phyloP scores from a whole-genome alignment of 1,140 invertebrate genomes.

The Drosophila busckii region DNA sequence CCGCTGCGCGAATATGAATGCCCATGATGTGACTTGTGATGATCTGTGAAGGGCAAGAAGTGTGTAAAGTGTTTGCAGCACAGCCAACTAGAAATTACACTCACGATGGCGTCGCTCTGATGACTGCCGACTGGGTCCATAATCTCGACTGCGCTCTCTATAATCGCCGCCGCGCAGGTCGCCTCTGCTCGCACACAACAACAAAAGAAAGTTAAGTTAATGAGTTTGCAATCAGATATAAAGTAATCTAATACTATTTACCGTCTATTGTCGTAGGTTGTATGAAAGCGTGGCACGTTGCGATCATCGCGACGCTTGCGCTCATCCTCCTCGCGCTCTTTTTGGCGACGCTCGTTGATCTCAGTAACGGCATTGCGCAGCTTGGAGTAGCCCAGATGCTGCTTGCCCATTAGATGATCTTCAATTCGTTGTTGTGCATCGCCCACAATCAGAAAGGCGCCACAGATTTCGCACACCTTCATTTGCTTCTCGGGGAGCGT shows the following conservation, averaged over 20 bases:
- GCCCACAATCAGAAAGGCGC: slow-evolving; percentile 98
- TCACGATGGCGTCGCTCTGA: slow-evolving; percentile 72
- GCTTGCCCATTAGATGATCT: slow-evolving; percentile 98
- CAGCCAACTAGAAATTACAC: slow-evolving; percentile 25
- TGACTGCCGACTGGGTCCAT: slow-evolving; percentile 53
- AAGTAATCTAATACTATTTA: slow-evolving; percentile 18
- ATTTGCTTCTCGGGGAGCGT: slow-evolving; percentile 95
- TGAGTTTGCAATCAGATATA: not conserved
- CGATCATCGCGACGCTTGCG: slow-evolving; percentile 83
- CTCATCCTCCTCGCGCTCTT: slow-evolving; percentile 85
- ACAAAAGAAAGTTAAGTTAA: not conserved
- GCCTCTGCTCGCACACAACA: slow-evolving; percentile 16
- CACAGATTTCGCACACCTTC: slow-evolving; percentile 99
- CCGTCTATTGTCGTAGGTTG: slow-evolving; percentile 78
- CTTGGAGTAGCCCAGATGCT: slow-evolving; percentile 92
- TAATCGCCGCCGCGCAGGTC: slow-evolving; percentile 70
- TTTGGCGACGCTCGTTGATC: slow-evolving; percentile 83
- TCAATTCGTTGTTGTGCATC: slow-evolving; percentile 98
- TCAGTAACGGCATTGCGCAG: slow-evolving; percentile 83
- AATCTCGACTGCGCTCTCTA: slow-evolving; percentile 64
- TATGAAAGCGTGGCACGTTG: slow-evolving; percentile 78
- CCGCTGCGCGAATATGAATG: slow-evolving; percentile 70
- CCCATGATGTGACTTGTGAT: slow-evolving; percentile 69
- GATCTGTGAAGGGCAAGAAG: slow-evolving; percentile 34
- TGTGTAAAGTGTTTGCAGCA: not conserved